Evolutionary conservation across 2,797 vertebrate species (phyloP).

Genomic region (Tympanoctomys barrerae): DNA sequence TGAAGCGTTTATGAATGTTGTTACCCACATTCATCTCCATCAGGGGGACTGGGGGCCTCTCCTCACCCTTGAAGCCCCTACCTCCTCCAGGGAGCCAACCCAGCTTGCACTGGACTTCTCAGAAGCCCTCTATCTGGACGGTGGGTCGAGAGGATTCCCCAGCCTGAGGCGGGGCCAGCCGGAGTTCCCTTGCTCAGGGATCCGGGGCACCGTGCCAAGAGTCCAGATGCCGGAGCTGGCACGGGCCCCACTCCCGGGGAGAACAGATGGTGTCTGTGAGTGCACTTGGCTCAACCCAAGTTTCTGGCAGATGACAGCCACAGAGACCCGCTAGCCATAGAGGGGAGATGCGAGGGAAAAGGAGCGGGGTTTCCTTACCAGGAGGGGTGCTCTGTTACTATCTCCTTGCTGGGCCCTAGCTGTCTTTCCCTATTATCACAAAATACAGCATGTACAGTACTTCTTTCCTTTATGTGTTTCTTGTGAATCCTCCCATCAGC

Average conservation of each 20-base stretch:
- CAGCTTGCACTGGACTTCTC: background rate
- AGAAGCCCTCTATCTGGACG: conserved; percentile 13
- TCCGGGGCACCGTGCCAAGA: conserved; percentile 63
- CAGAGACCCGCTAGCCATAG: background rate
- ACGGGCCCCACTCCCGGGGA: background rate
- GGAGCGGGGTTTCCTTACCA: background rate
- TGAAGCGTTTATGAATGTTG: background rate
- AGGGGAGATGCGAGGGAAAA: background rate
- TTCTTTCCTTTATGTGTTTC: background rate
- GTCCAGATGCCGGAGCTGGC: conserved; percentile 73
- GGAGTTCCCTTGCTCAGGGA: conserved; percentile 61
- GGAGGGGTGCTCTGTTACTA: background rate
- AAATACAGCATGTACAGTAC: background rate
- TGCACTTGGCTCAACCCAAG: conserved; percentile 60
- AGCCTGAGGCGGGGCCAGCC: background rate
- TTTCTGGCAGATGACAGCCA: conserved; percentile 55
- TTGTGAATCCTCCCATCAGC: background rate
- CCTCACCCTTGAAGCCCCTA: background rate
- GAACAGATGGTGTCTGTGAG: conserved; percentile 75
- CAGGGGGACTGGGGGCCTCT: background rate
- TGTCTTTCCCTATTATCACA: background rate
- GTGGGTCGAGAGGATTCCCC: conserved; percentile 58
- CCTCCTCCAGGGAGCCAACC: conserved; percentile 34
- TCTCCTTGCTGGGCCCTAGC: background rate
- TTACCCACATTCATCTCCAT: background rate